A percentile compares a stretch with the other conserved stretches of the same genome.
Conservation (phyloP, 2,797 vertebrate genomes). For the Gambusia yucatana region DNA sequence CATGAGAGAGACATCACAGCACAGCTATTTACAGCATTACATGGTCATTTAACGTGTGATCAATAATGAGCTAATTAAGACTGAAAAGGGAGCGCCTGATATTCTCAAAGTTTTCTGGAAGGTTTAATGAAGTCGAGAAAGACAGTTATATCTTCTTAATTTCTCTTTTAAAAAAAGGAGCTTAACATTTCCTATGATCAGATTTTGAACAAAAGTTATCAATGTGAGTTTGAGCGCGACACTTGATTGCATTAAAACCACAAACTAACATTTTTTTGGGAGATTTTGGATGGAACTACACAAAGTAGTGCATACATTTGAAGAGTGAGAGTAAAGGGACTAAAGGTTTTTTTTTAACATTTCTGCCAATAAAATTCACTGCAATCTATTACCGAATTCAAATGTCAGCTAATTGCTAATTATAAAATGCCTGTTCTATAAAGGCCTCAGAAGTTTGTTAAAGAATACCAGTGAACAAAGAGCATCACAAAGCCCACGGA, state of each 20-base stretch:
- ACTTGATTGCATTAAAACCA: neutral
- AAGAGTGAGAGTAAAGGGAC: neutral
- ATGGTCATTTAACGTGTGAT: constrained; percentile 31
- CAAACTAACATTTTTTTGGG: neutral
- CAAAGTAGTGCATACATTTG: neutral
- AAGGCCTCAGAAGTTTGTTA: neutral
- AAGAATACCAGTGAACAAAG: neutral
- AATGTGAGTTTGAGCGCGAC: neutral
- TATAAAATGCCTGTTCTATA: neutral
- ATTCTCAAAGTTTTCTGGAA: neutral
- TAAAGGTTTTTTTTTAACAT: neutral
- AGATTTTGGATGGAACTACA: neutral
- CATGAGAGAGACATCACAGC: constrained; percentile 46
- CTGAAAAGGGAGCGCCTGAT: constrained; percentile 16
- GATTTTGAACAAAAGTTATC: neutral
- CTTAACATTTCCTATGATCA: neutral
- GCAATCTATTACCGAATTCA: neutral
- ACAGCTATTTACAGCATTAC: constrained; percentile 39
- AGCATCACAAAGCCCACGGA: neutral
- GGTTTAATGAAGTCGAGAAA: neutral
- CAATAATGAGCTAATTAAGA: constrained; percentile 28
- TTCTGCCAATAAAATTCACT: neutral
- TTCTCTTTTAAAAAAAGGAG: neutral
- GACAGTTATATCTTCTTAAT: neutral
- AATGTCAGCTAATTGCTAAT: neutral